Evolutionary conservation across 2,113 vertebrate genomes (phyloP).

Genomic region (Mormyrus lacerda): DNA sequence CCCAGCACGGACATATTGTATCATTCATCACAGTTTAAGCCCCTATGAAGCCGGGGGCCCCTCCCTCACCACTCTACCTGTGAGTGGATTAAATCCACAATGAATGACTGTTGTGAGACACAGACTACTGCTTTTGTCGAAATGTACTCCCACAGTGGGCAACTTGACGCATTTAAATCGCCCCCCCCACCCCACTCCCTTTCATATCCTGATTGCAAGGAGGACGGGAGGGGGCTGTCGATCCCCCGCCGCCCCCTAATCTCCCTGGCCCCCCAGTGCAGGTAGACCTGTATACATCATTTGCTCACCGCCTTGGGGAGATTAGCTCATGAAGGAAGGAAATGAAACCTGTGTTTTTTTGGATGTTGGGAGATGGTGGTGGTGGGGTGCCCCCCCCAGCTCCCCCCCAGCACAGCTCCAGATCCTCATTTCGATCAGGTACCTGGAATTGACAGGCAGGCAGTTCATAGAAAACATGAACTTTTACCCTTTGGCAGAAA

Average conservation of each 20-base stretch:
- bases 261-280: background rate
- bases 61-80: background rate
- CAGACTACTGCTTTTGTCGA: background rate
- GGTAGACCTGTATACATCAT: background rate
- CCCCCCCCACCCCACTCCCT: background rate
- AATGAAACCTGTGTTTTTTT: background rate
- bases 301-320: background rate
- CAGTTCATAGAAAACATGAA: background rate
- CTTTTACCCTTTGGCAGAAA: background rate
- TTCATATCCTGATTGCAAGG: background rate
- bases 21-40: constrained; percentile 20
- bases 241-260: background rate
- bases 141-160: background rate
- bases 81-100: background rate
- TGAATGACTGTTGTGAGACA: constrained; percentile 11
- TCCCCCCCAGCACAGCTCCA: background rate
- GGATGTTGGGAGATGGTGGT: background rate
- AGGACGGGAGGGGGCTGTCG: background rate
- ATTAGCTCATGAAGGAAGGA: background rate
- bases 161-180: background rate
- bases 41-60: background rate
- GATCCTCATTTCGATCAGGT: background rate
- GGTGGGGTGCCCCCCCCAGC: background rate
- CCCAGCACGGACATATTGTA: constrained; percentile 16
- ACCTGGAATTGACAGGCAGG: background rate